Conservation (phyloP, 2,888 invertebrate species). For the Labia minor region DNA sequence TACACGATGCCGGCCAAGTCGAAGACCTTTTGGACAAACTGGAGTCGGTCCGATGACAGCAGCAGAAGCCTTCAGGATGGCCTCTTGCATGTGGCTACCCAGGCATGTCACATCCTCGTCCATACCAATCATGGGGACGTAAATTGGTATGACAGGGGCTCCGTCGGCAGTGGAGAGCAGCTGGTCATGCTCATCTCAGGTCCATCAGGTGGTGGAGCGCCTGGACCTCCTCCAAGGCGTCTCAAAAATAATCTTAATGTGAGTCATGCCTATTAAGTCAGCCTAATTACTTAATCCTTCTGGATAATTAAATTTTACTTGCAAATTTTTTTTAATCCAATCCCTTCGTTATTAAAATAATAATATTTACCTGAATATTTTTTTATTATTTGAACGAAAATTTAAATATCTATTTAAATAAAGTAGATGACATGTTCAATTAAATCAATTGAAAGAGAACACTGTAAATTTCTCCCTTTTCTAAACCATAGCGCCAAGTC, state of each 20-base stretch:
- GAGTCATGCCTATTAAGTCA: neutral
- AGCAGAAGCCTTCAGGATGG: conserved; percentile 58
- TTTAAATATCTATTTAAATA: no score
- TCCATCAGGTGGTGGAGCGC: conserved; percentile 22
- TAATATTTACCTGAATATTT: no score
- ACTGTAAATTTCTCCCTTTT: no score
- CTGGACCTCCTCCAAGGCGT: conserved; percentile 22
- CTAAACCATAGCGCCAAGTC: no score
- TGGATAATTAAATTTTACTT: no score
- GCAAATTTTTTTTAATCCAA: no score
- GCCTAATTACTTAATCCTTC: no score
- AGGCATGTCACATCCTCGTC: conserved; percentile 64
- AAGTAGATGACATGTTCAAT: no score
- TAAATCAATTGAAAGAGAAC: no score
- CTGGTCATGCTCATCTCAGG: conserved; percentile 22
- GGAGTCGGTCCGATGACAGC: neutral
- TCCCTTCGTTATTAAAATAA: no score
- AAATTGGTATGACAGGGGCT: neutral
- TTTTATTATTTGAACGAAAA: no score
- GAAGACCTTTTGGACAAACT: conserved; percentile 36
- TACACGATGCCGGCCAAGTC: conserved; percentile 36
- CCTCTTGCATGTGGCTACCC: conserved; percentile 64
- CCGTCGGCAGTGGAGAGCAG: conserved; percentile 19
- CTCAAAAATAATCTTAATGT: neutral
- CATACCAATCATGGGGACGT: conserved; percentile 34